Percentiles rank a stretch among this genome's conserved stretches.
Conservation (phyloP, 2,113 vertebrate genomes). For the Pachyramphus minor region DNA sequence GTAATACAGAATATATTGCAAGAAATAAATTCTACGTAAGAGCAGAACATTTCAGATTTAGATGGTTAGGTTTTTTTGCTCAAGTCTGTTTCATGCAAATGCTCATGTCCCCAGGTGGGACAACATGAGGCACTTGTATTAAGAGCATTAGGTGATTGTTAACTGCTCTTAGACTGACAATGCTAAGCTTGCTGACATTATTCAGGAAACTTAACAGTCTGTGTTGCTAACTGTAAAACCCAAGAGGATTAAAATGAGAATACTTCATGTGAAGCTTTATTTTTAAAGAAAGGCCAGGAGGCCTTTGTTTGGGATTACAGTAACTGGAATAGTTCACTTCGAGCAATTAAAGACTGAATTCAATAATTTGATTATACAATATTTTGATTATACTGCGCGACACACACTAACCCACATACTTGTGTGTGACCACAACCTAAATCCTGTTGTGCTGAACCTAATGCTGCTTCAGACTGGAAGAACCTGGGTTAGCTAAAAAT, state of each 20-base stretch:
- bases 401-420: neutral
- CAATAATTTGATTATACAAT: neutral
- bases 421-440: neutral
- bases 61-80: neutral
- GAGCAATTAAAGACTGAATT: neutral
- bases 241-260: constrained; percentile 6
- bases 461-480: neutral
- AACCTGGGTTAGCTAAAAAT: neutral
- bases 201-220: neutral
- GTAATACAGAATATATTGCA: neutral
- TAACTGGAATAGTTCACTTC: neutral
- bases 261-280: neutral
- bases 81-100: neutral
- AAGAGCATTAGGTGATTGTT: neutral
- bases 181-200: neutral
- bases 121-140: neutral
- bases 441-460: neutral
- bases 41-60: neutral
- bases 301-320: neutral
- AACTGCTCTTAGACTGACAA: neutral
- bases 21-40: neutral
- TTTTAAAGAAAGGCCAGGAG: neutral
- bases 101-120: neutral
- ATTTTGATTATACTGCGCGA: neutral
- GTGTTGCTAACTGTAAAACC: neutral